Evolutionary conservation across 2,113 vertebrate genomes (phyloP), one percentile per base, ranked within the genome.

Genomic region (Peromyscus polionotus): DNA sequence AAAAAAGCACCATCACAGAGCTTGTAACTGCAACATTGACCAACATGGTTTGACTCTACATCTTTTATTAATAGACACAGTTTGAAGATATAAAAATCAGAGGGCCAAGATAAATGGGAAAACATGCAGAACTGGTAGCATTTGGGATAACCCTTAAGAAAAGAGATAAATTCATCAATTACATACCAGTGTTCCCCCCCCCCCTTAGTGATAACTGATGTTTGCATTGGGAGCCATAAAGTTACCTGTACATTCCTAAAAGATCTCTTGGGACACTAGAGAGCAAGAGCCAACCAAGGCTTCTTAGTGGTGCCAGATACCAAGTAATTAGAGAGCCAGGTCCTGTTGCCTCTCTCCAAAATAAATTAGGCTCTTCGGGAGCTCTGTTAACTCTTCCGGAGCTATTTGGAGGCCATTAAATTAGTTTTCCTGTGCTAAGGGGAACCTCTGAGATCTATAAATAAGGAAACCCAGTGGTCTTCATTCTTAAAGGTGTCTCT

Each of bases 361-460:
- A 26, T 79, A 59, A 68, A 59, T 80, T 61, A 87, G 79, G 39
- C 36, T 67, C n/a, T 33, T 91, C 91, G 76, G 77, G 90, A 94
- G 22, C 39, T 77, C 77, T 84, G 10, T 26, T 67, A 73, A 59
- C 9, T 94, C n/a, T 87, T 73, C 28, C 28, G 45, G 54, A 96
- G 76, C 65, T 85, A 45, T 73, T 88, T 67, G 81, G 39, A 86
- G 57, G 51, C 83, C 45, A 83, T 61, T 70, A 51, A 51, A 17
- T 94, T 92, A 42, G 59, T 87, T 51, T 89, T 54, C 16, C 24
- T 89, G 42, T 88, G 65, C 54, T 91, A 81, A 79, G 26, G 42
- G 80, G 63, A 94, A 95, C 16, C 42, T 63, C 63, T 84, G 77
- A 79, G 13, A n/a, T 79, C 39, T 90, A 6, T 89, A 92, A 77